Base-by-base conservation (phyloP, 2,888 invertebrate species). In the Brachypterus glaber region DNA sequence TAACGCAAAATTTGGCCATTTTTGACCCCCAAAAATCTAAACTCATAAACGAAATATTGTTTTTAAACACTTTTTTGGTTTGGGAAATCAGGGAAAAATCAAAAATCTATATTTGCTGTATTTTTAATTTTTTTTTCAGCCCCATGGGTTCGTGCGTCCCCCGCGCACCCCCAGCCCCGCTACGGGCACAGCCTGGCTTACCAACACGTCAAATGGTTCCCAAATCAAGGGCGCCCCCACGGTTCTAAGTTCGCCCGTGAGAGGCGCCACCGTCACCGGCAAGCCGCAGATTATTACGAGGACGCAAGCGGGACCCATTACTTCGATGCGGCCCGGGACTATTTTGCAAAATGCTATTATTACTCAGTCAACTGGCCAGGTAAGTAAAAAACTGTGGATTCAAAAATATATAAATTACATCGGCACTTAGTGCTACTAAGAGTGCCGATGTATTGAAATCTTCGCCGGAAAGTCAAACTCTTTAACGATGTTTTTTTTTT, bases 91-190 rank as follows among this genome's bases (percentile, higher is more conserved):
- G n/a, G 33, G 11, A 12, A 16, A 9, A 5, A 30, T 30, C n/a
- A 16, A 30, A 32, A 17, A 21, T 13, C 21, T 21, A 11, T 32
- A n/a, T n/a, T n/a, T n/a, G n/a, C n/a, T n/a, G n/a, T 9, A 32
- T 11, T 27, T 16, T 9, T 17, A 11, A 7, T 35, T 36, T 13
- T 16, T 41, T 32, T 41, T 46, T 17, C 35, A 51, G 49, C 37
- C 47, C 4, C 57, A 60, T 45, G 45, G 56, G 13, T 65, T 63
- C 52, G 59, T 59, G 21, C 49, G 63, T 16, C 65, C 65, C 3
- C 56, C 65, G 3, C 49, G 66, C 32, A 62, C 65, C 7, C 64
- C 66, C 2, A 66, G 64, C 46, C 66, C 66, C 8, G 64, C 64
- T 3, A 60, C 58, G 39, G 58, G 58, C 25, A 61, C 64, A 8